Conservation (phyloP, 2,113 vertebrate species). For the Guaruba guarouba region DNA sequence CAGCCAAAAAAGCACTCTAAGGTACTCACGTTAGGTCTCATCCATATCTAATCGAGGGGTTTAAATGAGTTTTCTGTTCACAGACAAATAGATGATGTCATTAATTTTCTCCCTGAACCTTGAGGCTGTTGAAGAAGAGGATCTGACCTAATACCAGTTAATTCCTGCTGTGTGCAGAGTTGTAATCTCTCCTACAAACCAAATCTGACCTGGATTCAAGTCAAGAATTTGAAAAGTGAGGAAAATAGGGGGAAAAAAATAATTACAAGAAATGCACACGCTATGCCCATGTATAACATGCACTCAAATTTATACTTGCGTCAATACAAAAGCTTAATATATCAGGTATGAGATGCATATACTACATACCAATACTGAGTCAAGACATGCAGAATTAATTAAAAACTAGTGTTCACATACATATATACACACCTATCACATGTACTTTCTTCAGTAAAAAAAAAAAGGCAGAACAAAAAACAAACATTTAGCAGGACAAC, state of each 20-base stretch:
- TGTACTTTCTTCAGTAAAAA: not conserved
- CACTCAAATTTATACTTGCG: not conserved
- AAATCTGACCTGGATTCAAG: conserved; percentile 55
- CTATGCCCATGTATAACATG: not conserved
- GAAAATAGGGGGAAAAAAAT: not conserved
- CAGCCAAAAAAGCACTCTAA: not conserved
- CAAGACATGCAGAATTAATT: not conserved
- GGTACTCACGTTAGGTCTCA: not conserved
- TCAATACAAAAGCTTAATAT: not conserved
- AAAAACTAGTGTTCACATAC: not conserved
- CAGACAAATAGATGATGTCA: conserved; percentile 9
- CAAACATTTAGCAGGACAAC: not conserved
- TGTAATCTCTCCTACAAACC: conserved; percentile 45
- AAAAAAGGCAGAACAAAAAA: not conserved
- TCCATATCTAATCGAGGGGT: not conserved
- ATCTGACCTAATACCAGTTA: conserved; percentile 61
- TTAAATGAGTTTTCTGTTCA: not conserved
- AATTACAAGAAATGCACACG: not conserved
- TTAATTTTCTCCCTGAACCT: conserved; percentile 25
- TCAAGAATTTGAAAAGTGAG: conserved; percentile 45
- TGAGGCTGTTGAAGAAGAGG: conserved; percentile 4
- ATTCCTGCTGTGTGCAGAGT: conserved; percentile 34
- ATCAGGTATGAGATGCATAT: not conserved
- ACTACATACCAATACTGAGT: not conserved
- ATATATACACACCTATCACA: not conserved